Evolutionary conservation across 2,113 vertebrate genomes (phyloP).

Genomic region (Xyliphius kryptos): DNA sequence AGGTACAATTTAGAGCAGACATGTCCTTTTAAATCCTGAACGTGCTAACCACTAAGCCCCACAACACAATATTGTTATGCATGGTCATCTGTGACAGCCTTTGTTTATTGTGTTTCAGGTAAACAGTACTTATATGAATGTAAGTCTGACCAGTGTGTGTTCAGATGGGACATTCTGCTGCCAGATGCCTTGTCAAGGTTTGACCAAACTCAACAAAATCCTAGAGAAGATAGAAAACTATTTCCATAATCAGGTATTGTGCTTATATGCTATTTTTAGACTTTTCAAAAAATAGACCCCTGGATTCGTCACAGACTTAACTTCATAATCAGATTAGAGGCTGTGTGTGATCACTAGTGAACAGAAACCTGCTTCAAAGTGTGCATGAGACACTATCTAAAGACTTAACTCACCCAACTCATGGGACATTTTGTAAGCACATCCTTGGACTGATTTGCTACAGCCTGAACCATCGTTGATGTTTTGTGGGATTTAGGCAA

Average conservation of each 20-base stretch:
- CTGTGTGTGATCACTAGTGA: constrained; percentile 46
- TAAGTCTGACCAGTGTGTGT: constrained; percentile 81
- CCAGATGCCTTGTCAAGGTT: constrained; percentile 83
- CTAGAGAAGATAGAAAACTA: constrained; percentile 78
- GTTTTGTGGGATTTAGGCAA: too few species aligned
- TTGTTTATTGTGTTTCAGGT: constrained; percentile 56
- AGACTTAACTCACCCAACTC: too few species aligned
- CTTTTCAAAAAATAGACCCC: neutral
- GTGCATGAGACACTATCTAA: neutral
- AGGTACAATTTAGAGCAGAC: too few species aligned
- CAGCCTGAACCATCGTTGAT: too few species aligned
- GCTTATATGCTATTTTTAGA: neutral
- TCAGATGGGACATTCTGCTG: constrained; percentile 90
- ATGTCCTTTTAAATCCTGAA: too few species aligned
- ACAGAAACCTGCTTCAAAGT: constrained; percentile 23
- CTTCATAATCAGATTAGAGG: constrained; percentile 56
- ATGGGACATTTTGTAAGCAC: too few species aligned
- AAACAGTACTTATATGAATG: constrained; percentile 76
- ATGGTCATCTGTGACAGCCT: too few species aligned
- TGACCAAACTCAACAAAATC: constrained; percentile 73
- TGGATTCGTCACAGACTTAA: constrained; percentile 57
- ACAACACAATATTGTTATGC: too few species aligned
- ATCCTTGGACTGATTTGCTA: too few species aligned
- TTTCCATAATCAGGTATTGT: constrained; percentile 77
- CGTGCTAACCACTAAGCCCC: too few species aligned